phyloP scores from a whole-genome alignment of 37 sponge, comb jelly and placozoan species.

The Chondrosia reniformis region DNA sequence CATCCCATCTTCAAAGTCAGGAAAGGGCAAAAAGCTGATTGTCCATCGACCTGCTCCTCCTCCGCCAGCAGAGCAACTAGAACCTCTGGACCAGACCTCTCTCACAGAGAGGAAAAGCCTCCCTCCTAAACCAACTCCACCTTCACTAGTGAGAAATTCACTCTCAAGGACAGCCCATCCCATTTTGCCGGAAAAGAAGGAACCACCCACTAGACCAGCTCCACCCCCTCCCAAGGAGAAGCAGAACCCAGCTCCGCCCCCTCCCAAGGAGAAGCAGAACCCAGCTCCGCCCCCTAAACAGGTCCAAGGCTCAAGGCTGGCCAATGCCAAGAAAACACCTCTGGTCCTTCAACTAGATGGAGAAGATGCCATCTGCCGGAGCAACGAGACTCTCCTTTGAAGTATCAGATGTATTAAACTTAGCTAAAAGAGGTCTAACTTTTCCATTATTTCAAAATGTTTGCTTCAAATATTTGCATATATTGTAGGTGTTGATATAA shows the following conservation, averaged over 20 bases:
- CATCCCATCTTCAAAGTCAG: slow-evolving; percentile 38
- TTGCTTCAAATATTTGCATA: no score
- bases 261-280: no score
- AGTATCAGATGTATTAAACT: neutral
- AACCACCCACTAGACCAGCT: no score
- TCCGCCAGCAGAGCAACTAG: neutral
- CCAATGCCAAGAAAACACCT: slow-evolving; percentile 17
- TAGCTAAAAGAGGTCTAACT: neutral
- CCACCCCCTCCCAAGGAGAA: no score
- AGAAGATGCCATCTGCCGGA: neutral
- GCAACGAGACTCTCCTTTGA: neutral
- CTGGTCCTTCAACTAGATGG: neutral
- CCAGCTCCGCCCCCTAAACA: neutral
- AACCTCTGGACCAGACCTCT: neutral
- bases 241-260: no score
- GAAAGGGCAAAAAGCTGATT: neutral
- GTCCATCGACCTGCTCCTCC: neutral
- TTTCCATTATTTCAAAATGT: no score
- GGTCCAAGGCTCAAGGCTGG: neutral
- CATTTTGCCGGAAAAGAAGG: no score
- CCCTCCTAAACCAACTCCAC: neutral
- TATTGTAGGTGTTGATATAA: no score
- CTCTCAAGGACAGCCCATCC: no score
- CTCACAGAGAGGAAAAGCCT: neutral
- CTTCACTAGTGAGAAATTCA: no score